Conservation (phyloP, 1,140 invertebrate species). For the Araneus ventricosus region DNA sequence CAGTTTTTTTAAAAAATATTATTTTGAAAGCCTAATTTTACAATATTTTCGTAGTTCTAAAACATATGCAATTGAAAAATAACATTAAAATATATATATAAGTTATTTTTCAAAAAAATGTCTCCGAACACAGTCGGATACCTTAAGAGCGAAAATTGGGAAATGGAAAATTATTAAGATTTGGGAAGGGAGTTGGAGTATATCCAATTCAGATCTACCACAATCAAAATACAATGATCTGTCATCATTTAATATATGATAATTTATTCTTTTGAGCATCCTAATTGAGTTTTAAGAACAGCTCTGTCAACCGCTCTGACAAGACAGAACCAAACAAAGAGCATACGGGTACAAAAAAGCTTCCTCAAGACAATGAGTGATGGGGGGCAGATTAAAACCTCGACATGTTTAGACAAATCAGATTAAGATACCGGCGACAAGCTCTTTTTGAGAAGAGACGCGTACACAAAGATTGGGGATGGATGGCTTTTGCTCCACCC, state of each 20-base stretch:
- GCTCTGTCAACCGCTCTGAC: background rate
- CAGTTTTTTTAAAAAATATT: too few relatives aligned
- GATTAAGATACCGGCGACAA: slow-evolving; percentile 59
- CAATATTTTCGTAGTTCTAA: too few relatives aligned
- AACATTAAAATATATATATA: too few relatives aligned
- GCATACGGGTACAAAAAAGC: background rate
- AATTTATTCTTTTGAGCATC: slow-evolving; percentile 24
- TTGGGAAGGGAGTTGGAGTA: background rate
- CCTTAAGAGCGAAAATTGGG: too few relatives aligned
- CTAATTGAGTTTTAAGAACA: slow-evolving; percentile 40
- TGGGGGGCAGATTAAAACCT: slow-evolving; percentile 63
- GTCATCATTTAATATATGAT: background rate
- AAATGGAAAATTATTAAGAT: too few relatives aligned
- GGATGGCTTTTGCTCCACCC: slow-evolving; percentile 47
- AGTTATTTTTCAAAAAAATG: too few relatives aligned
- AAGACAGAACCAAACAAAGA: background rate
- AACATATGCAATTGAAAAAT: too few relatives aligned
- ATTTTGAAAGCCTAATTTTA: too few relatives aligned
- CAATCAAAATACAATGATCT: background rate
- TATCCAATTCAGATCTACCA: background rate
- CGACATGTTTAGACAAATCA: slow-evolving; percentile 73
- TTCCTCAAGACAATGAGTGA: slow-evolving; percentile 32
- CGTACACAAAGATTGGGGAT: slow-evolving; percentile 48
- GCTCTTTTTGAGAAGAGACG: slow-evolving; percentile 20
- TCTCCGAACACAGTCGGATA: too few relatives aligned